A percentile compares a stretch with the other conserved stretches of the same genome.
phyloP scores from a whole-genome alignment of 2,797 vertebrate genomes.

The Triplophysa bombifrons region DNA sequence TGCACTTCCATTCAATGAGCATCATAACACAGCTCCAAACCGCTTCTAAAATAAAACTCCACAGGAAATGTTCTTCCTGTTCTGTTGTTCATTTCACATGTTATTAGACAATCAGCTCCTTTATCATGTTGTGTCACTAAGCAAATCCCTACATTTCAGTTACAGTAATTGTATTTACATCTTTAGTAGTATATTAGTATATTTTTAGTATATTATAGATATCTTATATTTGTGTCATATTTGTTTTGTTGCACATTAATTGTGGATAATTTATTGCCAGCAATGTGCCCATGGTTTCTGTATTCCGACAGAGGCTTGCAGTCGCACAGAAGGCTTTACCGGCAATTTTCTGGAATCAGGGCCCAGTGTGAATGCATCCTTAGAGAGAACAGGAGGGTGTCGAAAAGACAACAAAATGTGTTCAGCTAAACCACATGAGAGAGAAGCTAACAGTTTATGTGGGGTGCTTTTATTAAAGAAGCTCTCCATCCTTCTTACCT shows the following conservation, averaged over 20 bases:
- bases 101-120: background rate
- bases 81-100: background rate
- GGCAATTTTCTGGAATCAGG: background rate
- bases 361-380: background rate
- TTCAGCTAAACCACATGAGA: slow-evolving; percentile 11
- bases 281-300: background rate
- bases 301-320: background rate
- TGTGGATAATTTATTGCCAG: no score
- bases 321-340: background rate
- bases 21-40: background rate
- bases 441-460: background rate
- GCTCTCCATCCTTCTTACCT: background rate
- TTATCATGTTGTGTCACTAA: background rate
- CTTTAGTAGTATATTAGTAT: background rate
- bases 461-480: background rate
- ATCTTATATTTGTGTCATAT: no score
- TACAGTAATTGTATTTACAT: background rate
- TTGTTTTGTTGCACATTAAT: no score
- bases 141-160: background rate
- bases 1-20: slow-evolving; percentile 4
- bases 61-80: background rate
- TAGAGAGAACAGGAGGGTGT: background rate
- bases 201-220: no score
- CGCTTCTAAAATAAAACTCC: background rate
- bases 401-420: background rate